Base-by-base conservation (phyloP, 1,140 invertebrate species). In the Helicoverpa zea region DNA sequence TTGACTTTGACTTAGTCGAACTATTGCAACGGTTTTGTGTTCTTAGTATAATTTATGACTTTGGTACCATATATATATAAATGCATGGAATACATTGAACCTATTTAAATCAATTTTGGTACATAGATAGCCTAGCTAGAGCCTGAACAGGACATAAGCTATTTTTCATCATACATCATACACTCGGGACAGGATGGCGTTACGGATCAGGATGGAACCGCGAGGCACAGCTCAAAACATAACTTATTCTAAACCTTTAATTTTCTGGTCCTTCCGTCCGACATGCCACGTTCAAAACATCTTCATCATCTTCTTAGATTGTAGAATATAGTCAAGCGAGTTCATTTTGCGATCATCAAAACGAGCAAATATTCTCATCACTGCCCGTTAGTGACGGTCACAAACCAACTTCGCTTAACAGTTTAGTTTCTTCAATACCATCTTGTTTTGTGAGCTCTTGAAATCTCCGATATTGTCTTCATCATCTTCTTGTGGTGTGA, bases 271-370 rank as follows among this genome's bases (percentile, higher is more conserved):
- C 35, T 49, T 52, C 18, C 12, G 5, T 1, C 12, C 23, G 2
- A 23, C 23, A 23, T 23, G 1, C 35, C n/a, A n/a, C 14, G 11
- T 18, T 51, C 64, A 3, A 7, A 47, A 14, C 0, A 3, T 51
- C 18, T 10, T 23, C 2, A 11, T 2, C 43, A 10, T 82, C 47
- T 29, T 79, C 47, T 49, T 81, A 54, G 3, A 72, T 13, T 76
- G 87, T 82, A 30, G 90, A 86, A 81, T 88, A 88, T 90, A 92
- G 93, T 95, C 91, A 94, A 94, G 91, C 93, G 95, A 95, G 95
- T 95, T 95, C 94, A 95, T 95, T 95, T 95, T 95, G 94, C 94
- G 95, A 95, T 95, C 94, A 90, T 93, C 95, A 95, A 95, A 95
- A 95, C 95, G 94, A 91, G 95, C 95, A 95, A 95, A 92, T 88